Evolutionary conservation across 2,113 vertebrate species (phyloP), one percentile per base, ranked within the genome.

Genomic region (Gymnobelideus leadbeateri): DNA sequence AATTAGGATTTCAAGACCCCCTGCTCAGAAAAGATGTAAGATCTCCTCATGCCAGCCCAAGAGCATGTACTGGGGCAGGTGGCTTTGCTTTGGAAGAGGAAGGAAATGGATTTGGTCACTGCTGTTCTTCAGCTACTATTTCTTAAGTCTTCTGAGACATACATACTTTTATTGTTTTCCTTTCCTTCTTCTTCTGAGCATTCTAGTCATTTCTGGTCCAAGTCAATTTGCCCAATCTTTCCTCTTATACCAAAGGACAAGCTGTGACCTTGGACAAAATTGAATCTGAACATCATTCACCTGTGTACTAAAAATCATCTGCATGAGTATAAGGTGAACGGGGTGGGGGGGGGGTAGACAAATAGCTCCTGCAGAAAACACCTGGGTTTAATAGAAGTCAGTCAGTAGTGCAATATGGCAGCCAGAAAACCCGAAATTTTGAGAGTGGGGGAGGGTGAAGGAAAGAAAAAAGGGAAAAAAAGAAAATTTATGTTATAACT

Each of bases 21-120:
- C n/a, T 43, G 68, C 68, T 84, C 68, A 84, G 68, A n/a, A 68
- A 84, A 84, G 68, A 43, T 84, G n/a, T 7, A 84, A 23, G 68
- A 43, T 43, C 37, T 43, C n/a, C 68, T 84, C 68, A 43, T 84
- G 68, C 68, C 68, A 23, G n/a, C 1, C 37, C 43, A n/a, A 84
- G 68, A 23, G n/a, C n/a, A 43, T 43, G 7, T 0, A 84, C 6
- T 84, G 37, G n/a, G 68, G 68, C 51, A 89, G 55, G 28, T 4
- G 51, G 23, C 19, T 92, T 92, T 28, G 47, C 90, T 89, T 52
- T 49, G 51, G 89, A 51, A 92, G 89, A 89, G 47, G 89, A 94
- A 95, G 23, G 84, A 25, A 96, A 49, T 84, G 2, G 3, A 25
- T 92, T 89, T 92, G 19, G 43, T 89, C n/a, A 84, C 50, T 84